Evolutionary conservation across 2,797 vertebrate species (phyloP), one percentile per base, ranked within the genome.

Genomic region (Astyanax mexicanus): DNA sequence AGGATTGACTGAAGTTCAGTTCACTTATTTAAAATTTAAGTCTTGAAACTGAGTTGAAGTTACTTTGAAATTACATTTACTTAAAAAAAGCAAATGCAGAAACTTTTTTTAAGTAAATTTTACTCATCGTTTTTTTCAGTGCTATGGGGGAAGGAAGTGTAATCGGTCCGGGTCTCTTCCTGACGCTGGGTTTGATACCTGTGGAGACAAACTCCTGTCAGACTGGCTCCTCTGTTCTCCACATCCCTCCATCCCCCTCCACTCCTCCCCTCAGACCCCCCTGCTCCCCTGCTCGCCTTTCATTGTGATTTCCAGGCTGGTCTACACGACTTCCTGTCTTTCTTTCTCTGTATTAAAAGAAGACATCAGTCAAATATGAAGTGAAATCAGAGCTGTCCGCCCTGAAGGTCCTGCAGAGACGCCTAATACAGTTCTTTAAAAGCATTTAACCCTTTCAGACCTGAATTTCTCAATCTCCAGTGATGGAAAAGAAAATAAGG

Each of bases 61-160:
- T n/a, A n/a, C n/a, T n/a, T n/a, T n/a, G n/a, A n/a, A n/a, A n/a
- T n/a, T n/a, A n/a, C n/a, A n/a, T n/a, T n/a, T n/a, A n/a, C n/a
- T n/a, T n/a, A n/a, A n/a, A n/a, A n/a, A n/a, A n/a, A n/a, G n/a
- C n/a, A n/a, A n/a, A n/a, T n/a, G n/a, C n/a, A n/a, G n/a, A n/a
- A n/a, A n/a, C n/a, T n/a, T n/a, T n/a, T n/a, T n/a, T n/a, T n/a
- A n/a, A n/a, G n/a, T n/a, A n/a, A n/a, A n/a, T n/a, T n/a, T n/a
- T n/a, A n/a, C n/a, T n/a, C n/a, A n/a, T n/a, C n/a, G n/a, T n/a
- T n/a, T n/a, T n/a, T n/a, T n/a, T n/a, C n/a, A n/a, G n/a, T n/a
- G n/a, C n/a, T n/a, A n/a, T n/a, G n/a, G 32, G 69, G 75, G 77
- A 67, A 72, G 64, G 75, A 80, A 78, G 71, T 58, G 61, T 40